Evolutionary conservation across 2,888 invertebrate species (phyloP).

Genomic region (Strigamia crassipes): DNA sequence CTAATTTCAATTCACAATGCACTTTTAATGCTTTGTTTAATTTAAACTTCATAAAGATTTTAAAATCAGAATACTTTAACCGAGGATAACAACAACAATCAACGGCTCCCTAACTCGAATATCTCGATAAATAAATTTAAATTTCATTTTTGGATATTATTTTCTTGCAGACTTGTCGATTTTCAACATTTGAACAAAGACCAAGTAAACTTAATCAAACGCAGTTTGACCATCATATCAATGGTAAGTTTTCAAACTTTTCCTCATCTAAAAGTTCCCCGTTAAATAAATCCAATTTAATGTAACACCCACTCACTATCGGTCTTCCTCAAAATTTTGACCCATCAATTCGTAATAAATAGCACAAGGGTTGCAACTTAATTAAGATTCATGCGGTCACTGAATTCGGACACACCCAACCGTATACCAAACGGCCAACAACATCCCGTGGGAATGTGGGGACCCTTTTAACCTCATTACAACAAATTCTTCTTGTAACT

Average conservation of each 20-base stretch:
- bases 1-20: background rate
- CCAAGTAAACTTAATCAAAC: slow-evolving; percentile 10
- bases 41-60: too few species aligned
- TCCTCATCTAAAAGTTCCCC: background rate
- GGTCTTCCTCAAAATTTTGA: background rate
- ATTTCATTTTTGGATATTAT: background rate
- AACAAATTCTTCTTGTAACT: background rate
- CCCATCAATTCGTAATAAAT: slow-evolving; percentile 34
- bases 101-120: too few species aligned
- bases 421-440: slow-evolving; percentile 15
- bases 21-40: background rate
- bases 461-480: slow-evolving; percentile 1
- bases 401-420: slow-evolving; percentile 37
- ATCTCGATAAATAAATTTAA: too few species aligned
- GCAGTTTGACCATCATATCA: slow-evolving; percentile 32
- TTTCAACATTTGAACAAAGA: slow-evolving; percentile 14
- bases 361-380: slow-evolving; percentile 13
- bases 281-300: background rate
- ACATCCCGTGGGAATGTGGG: background rate
- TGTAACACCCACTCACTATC: background rate
- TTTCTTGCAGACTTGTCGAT: background rate
- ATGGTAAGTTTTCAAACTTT: background rate
- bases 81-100: too few species aligned
- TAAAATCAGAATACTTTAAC: too few species aligned
- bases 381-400: slow-evolving; percentile 37